These are phyloP conservation scores for Microctonus brassicae DNA, from an alignment of 2,888 invertebrate species.

Conservation along the genomic window DNA sequence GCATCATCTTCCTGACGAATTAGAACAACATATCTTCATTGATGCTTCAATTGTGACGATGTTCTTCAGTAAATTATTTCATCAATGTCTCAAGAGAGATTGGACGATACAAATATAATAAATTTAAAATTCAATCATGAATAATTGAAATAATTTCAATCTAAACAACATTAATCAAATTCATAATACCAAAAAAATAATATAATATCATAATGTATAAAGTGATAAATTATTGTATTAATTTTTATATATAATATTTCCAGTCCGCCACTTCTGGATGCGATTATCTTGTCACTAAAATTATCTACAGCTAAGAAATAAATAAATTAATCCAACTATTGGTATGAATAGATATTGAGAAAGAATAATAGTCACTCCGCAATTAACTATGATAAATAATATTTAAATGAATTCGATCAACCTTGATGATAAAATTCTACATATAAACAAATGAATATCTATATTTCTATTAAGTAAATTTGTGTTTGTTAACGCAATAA, in stretches of 20 bases:
- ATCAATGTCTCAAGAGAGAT: background rate
- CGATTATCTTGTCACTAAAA: background rate
- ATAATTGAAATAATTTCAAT: too few relatives aligned
- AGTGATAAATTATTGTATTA: background rate
- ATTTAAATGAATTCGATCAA: background rate
- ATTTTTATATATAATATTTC: background rate
- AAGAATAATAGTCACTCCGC: background rate
- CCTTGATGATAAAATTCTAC: background rate
- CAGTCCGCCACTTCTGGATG: background rate
- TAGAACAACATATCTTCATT: slow-evolving; percentile 29
- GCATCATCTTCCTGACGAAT: slow-evolving; percentile 23
- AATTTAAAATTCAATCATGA: too few relatives aligned
- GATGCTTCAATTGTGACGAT: background rate
- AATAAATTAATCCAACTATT: background rate
- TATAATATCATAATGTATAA: background rate
- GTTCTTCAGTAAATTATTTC: background rate
- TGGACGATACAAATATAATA: too few relatives aligned
- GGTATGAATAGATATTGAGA: background rate
- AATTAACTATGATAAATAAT: background rate
- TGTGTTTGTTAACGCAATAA: background rate
- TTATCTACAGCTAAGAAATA: slow-evolving; percentile 2
- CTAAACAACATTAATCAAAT: background rate
- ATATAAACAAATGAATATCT: background rate
- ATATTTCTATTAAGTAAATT: background rate
- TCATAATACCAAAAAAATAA: background rate